A percentile compares a stretch with the other conserved stretches of the same genome.
Evolutionary conservation across 2,797 vertebrate genomes (phyloP).

Genomic region (Mus minutoides): DNA sequence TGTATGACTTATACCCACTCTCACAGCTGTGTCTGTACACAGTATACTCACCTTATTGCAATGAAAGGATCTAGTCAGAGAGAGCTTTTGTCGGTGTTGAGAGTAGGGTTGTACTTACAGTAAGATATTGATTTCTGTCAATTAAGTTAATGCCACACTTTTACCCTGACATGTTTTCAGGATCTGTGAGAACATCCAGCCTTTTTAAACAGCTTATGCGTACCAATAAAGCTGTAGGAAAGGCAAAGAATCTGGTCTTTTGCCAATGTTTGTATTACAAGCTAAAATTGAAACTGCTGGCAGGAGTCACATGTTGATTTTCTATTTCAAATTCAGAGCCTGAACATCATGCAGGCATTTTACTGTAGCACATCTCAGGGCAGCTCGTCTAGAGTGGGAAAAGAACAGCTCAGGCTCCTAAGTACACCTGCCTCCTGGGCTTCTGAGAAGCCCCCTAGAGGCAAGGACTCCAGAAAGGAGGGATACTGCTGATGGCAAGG

Average conservation of each 20-base stretch:
- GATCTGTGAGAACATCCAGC: constrained; percentile 49
- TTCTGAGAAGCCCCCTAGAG: not conserved
- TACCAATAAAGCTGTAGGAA: not conserved
- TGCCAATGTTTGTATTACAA: not conserved
- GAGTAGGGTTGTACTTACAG: constrained; percentile 49
- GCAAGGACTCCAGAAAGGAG: not conserved
- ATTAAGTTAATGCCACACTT: constrained; percentile 34
- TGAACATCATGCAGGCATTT: not conserved
- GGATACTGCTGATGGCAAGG: not conserved
- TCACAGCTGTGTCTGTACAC: not conserved
- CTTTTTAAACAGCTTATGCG: not conserved
- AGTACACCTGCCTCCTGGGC: not conserved
- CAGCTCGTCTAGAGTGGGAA: not conserved
- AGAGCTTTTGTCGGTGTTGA: constrained; percentile 27
- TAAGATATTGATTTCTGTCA: constrained; percentile 28
- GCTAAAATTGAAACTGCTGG: constrained; percentile 38
- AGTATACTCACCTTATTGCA: not conserved
- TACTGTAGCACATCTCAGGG: not conserved
- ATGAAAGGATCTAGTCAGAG: not conserved
- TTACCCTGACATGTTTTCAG: not conserved
- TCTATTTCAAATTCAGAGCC: constrained; percentile 44
- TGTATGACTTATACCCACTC: not conserved
- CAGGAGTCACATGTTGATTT: not conserved
- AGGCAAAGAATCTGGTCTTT: not conserved
- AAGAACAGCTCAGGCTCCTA: not conserved